Percentiles rank a stretch among this genome's conserved stretches.
Evolutionary conservation across 2,888 invertebrate genomes (phyloP).

Genomic region (Nasonia oneida): DNA sequence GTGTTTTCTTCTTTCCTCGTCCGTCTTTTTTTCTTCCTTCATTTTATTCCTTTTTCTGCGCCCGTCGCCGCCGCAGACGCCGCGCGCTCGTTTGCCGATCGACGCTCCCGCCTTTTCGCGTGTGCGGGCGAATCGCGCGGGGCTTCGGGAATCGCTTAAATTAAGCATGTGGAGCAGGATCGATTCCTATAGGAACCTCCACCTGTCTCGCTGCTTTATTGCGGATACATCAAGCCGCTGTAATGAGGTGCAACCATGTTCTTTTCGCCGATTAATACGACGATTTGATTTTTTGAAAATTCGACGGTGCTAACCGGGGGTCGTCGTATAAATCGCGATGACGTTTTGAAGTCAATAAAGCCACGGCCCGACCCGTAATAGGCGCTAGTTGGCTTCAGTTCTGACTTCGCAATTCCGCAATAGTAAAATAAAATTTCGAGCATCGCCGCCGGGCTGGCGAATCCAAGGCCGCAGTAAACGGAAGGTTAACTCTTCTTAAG

Average conservation of each 20-base stretch:
- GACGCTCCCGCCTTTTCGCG: neutral
- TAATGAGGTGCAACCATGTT: neutral
- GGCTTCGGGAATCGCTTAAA: neutral
- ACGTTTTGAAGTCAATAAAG: no score
- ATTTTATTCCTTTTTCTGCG: neutral
- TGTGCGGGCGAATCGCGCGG: neutral
- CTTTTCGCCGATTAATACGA: no score
- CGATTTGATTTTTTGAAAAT: neutral
- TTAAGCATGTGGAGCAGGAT: neutral
- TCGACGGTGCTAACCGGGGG: no score
- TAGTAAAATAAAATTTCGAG: neutral
- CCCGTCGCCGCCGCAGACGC: no score
- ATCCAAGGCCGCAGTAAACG: neutral
- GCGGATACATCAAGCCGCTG: no score
- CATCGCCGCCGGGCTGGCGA: neutral
- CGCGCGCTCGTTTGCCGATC: neutral
- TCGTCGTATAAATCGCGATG: no score
- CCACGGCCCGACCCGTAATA: no score
- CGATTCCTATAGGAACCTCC: neutral
- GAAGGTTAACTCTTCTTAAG: neutral
- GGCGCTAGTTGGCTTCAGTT: neutral
- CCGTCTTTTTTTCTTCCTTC: neutral
- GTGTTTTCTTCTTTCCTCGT: constrained; percentile 2
- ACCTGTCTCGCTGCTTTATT: neutral
- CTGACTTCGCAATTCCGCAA: neutral